Evolutionary conservation across 2,888 invertebrate genomes (phyloP).

Genomic region (Drosophila quinaria): DNA sequence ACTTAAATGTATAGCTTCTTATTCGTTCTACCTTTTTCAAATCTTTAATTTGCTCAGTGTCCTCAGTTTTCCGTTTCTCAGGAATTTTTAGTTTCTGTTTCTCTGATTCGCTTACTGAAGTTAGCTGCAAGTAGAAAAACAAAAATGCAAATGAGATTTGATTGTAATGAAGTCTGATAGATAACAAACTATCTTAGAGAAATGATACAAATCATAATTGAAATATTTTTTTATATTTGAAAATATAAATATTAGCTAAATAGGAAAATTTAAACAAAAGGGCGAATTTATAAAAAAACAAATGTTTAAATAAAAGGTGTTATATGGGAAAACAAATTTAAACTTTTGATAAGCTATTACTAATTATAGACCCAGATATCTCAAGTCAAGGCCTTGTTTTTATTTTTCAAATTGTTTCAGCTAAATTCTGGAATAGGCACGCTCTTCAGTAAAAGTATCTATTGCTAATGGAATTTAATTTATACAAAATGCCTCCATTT

Average conservation of each 20-base stretch:
- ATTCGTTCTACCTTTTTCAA: constrained; percentile 92
- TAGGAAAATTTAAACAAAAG: too few relatives aligned
- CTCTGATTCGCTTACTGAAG: constrained; percentile 87
- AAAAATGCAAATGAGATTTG: constrained; percentile 16
- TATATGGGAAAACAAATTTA: neutral
- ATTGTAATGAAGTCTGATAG: neutral
- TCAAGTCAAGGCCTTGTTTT: constrained; percentile 1
- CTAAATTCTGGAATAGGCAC: constrained; percentile 7
- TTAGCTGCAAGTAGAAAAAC: constrained; percentile 80
- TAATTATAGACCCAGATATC: neutral
- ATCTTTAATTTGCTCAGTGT: constrained; percentile 92
- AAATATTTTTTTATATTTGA: too few relatives aligned
- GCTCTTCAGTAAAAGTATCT: constrained; percentile 4
- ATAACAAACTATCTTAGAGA: too few relatives aligned
- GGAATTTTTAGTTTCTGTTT: constrained; percentile 89
- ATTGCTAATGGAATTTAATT: constrained; percentile 17
- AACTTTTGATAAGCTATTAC: neutral
- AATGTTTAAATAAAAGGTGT: neutral
- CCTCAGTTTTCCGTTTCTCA: constrained; percentile 94
- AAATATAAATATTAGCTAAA: too few relatives aligned
- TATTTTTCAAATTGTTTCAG: constrained; percentile 1
- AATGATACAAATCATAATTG: too few relatives aligned
- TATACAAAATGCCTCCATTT: constrained; percentile 2
- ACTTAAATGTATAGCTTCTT: neutral
- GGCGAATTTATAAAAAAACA: too few relatives aligned